These are phyloP conservation scores for Battus philenor DNA, from an alignment of 1,140 invertebrate species.

Conservation along the genomic window DNA sequence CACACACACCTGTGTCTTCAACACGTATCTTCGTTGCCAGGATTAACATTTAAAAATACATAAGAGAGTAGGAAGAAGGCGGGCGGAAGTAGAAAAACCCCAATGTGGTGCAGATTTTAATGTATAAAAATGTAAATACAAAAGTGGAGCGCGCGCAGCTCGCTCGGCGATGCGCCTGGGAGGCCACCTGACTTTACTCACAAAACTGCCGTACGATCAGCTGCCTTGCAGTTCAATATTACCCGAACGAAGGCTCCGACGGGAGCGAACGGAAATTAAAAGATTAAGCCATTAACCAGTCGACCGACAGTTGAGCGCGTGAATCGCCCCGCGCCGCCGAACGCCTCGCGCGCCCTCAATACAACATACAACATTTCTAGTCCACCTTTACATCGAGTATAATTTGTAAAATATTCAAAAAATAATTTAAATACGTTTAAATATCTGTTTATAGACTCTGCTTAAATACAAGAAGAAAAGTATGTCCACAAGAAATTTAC, in stretches of 20 bases:
- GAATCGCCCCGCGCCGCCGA: too few species aligned
- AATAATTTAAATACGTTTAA: slow-evolving; percentile 15
- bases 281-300: too few species aligned
- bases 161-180: slow-evolving; percentile 12
- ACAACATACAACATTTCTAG: too few species aligned
- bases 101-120: slow-evolving; percentile 49
- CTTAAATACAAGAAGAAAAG: slow-evolving; percentile 5
- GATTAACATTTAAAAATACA: too few species aligned
- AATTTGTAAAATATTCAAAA: slow-evolving; percentile 8
- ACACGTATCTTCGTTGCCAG: too few species aligned
- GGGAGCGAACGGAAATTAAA: too few species aligned
- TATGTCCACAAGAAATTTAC: slow-evolving; percentile 9
- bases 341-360: too few species aligned
- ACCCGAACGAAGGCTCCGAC: too few species aligned
- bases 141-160: slow-evolving; percentile 25
- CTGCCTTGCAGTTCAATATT: too few species aligned
- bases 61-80: neutral
- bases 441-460: slow-evolving; percentile 12
- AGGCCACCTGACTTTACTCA: slow-evolving; percentile 17
- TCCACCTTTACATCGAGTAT: slow-evolving; percentile 7
- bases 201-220: too few species aligned
- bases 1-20: too few species aligned
- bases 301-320: too few species aligned
- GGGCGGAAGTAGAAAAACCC: slow-evolving; percentile 31
- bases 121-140: slow-evolving; percentile 55